phyloP scores from a whole-genome alignment of 2,888 invertebrate species.

The Timema cristinae region DNA sequence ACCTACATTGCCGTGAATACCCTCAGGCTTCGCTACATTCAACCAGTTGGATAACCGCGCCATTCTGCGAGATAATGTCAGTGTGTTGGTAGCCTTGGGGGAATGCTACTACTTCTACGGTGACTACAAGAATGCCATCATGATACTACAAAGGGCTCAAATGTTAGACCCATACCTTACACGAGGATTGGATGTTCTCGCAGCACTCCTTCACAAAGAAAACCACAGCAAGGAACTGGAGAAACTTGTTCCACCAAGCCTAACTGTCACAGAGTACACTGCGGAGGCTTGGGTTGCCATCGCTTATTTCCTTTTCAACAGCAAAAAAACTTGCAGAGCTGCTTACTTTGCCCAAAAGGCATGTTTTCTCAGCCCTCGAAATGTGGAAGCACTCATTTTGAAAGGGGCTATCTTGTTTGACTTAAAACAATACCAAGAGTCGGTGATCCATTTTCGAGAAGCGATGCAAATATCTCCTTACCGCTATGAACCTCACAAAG shows the following conservation, averaged over 20 bases:
- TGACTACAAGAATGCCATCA: slow-evolving; percentile 61
- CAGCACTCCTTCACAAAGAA: slow-evolving; percentile 57
- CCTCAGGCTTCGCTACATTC: slow-evolving; percentile 61
- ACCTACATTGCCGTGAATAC: slow-evolving; percentile 64
- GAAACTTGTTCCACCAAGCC: slow-evolving; percentile 52
- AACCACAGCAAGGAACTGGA: slow-evolving; percentile 59
- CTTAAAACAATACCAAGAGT: slow-evolving; percentile 62
- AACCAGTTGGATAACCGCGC: slow-evolving; percentile 62
- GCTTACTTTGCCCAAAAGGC: slow-evolving; percentile 69
- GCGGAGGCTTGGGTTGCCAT: slow-evolving; percentile 73
- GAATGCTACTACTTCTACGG: slow-evolving; percentile 70
- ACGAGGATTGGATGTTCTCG: slow-evolving; percentile 61
- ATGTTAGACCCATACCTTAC: slow-evolving; percentile 52
- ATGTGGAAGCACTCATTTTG: slow-evolving; percentile 68
- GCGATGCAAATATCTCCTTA: slow-evolving; percentile 57
- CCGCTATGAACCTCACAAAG: slow-evolving; percentile 71
- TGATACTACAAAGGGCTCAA: slow-evolving; percentile 50
- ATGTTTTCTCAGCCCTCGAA: slow-evolving; percentile 55
- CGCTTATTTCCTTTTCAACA: slow-evolving; percentile 64
- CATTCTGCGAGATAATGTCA: slow-evolving; percentile 61
- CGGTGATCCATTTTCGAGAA: slow-evolving; percentile 62
- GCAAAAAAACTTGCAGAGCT: slow-evolving; percentile 63
- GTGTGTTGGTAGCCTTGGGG: slow-evolving; percentile 64
- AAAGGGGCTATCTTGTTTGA: slow-evolving; percentile 66
- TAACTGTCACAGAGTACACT: slow-evolving; percentile 50